Conservation (phyloP, 2,113 vertebrate genomes). For the Pangasianodon gigas region DNA sequence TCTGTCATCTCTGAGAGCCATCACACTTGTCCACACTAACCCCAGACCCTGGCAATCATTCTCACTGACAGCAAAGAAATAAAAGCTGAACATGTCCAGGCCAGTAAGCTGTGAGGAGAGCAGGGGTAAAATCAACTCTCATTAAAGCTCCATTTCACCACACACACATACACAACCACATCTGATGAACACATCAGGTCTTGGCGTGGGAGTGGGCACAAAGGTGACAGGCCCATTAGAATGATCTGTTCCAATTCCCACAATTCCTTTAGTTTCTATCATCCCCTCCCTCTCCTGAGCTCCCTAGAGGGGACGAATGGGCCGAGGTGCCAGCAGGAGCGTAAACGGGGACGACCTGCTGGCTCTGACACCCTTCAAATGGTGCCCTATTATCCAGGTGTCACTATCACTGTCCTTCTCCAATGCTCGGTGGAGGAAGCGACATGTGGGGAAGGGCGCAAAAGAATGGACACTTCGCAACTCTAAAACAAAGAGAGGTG, state of each 20-base stretch:
- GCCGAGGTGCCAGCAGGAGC: constrained; percentile 63
- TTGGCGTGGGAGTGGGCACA: constrained; percentile 52
- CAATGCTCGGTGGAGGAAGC: constrained; percentile 67
- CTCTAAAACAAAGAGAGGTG: constrained; percentile 32
- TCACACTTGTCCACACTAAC: constrained; percentile 35
- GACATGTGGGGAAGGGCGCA: constrained; percentile 56
- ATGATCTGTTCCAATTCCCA: constrained; percentile 77
- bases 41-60: constrained; percentile 24
- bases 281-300: constrained; percentile 24
- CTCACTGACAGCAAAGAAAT: constrained; percentile 23
- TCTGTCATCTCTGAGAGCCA: constrained; percentile 24
- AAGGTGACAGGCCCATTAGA: constrained; percentile 78
- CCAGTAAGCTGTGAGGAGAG: constrained; percentile 1
- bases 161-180: constrained; percentile 19
- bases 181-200: constrained; percentile 76
- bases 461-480: constrained; percentile 13
- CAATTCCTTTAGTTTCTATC: constrained; percentile 80
- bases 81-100: constrained; percentile 20
- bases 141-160: constrained; percentile 5
- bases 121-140: not conserved
- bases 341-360: constrained; percentile 70
- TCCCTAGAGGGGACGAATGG: constrained; percentile 28
- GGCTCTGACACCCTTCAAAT: constrained; percentile 81
- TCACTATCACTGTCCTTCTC: constrained; percentile 75
- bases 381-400: constrained; percentile 81